Evolutionary conservation across 1,140 invertebrate genomes (phyloP), one percentile per base, ranked within the genome.

Genomic region (Caerostris extrusa): DNA sequence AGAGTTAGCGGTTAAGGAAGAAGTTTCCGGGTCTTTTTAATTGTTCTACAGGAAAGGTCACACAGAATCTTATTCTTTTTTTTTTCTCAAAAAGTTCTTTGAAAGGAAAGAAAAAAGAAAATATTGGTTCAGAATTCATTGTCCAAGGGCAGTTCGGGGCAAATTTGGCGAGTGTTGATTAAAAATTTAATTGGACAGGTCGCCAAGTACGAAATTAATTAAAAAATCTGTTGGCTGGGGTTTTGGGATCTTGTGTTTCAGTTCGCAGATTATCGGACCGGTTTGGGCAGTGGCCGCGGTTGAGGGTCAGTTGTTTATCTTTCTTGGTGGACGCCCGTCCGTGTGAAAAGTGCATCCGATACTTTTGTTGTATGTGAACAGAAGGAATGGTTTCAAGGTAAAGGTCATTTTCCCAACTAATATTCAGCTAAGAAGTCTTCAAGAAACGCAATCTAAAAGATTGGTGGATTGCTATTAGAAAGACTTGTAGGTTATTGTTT

Each of bases 181-280:
- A 50, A 77, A 77, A 77, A 12, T 77, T 17, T 77, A 77, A 77
- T 77, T 77, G 10, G 69, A 50, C 69, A 50, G 69, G 50, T 77
- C 50, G 69, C 69, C 3, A 77, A 34, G 69, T 77, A 77, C 69
- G 69, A 77, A 77, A 77, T 77, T 77, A 77, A 77, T 77, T 77
- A 77, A 50, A 34, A 77, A 50, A 12, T 77, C 34, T 34, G 50
- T 34, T 77, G 69, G 34, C 50, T 77, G 50, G 69, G 8, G 50
- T 77, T 77, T 77, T 77, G 10, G 69, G 50, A 77, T 77, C 69
- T 77, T 77, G 69, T 77, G 69, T 77, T 34, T 77, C 69, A 77
- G 19, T 77, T 77, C 69, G 69, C 19, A 50, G 34, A 12, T 77
- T 34, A 7, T 53, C 10, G 34, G 69, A 34, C 19, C 69, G 19